Conservation (phyloP, 2,888 invertebrate genomes). For the Lithodes maja region DNA sequence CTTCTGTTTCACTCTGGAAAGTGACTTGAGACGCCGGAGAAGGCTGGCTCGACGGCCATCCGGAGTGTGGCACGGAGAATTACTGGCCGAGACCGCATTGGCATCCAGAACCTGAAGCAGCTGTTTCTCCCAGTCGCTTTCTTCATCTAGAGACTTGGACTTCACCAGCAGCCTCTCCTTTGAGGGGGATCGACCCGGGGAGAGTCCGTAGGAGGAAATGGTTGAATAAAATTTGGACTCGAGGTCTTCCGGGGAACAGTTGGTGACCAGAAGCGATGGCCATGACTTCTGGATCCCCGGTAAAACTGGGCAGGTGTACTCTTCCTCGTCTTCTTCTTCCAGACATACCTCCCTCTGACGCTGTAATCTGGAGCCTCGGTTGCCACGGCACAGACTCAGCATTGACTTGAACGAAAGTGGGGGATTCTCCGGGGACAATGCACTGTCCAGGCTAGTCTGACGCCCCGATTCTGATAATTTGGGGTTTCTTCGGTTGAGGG, state of each 20-base stretch:
- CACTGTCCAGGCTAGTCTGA: constrained; percentile 48
- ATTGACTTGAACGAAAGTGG: constrained; percentile 10
- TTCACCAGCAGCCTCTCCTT: constrained; percentile 1
- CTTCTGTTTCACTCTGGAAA: constrained; percentile 27
- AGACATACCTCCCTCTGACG: constrained; percentile 34
- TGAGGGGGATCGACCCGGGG: neutral
- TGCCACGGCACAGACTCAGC: constrained; percentile 8
- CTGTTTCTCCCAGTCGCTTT: constrained; percentile 42
- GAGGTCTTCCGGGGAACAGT: constrained; percentile 6
- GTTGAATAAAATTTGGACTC: neutral
- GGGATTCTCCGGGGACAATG: constrained; percentile 24
- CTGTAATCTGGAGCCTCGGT: constrained; percentile 10
- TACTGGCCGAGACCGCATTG: constrained; percentile 49
- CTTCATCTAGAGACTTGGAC: constrained; percentile 20
- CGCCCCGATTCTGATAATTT: neutral
- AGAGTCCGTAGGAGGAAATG: neutral
- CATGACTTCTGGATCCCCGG: constrained; percentile 6
- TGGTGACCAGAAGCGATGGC: constrained; percentile 41
- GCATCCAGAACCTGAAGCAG: constrained; percentile 44
- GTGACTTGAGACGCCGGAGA: constrained; percentile 32
- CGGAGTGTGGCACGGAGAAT: constrained; percentile 36
- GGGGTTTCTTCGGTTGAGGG: neutral
- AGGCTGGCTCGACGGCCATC: constrained; percentile 55
- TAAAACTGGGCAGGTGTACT: neutral
- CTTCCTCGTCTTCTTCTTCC: constrained; percentile 11